Conservation (phyloP, 2,888 invertebrate species). For the Pristionchus entomophagus region DNA sequence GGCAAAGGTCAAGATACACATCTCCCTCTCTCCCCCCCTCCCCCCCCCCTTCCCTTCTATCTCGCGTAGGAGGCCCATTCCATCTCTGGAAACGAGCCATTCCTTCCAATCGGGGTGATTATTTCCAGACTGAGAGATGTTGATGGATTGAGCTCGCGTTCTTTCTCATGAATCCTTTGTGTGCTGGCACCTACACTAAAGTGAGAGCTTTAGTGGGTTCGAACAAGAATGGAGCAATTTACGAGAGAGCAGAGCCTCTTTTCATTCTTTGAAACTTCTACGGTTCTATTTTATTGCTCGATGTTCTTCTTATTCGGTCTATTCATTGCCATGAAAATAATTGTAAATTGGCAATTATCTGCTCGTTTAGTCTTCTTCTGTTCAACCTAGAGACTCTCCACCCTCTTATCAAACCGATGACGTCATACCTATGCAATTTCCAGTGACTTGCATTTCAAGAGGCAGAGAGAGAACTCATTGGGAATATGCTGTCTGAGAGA, state of each 20-base stretch:
- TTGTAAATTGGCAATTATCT: not conserved
- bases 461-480: conserved; percentile 34
- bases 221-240: conserved; percentile 14
- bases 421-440: conserved; percentile 36
- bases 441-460: conserved; percentile 14
- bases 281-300: too few species aligned
- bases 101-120: not conserved
- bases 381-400: not conserved
- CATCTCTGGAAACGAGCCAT: not conserved
- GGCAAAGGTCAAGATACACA: conserved; percentile 26
- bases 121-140: not conserved
- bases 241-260: not conserved
- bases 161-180: too few species aligned
- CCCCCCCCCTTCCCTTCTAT: not conserved
- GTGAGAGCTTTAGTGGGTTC: not conserved
- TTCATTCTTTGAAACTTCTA: too few species aligned
- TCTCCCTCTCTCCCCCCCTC: too few species aligned
- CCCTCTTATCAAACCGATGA: conserved; percentile 2
- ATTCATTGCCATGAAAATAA: too few species aligned
- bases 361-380: not conserved
- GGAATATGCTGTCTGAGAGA: conserved; percentile 15
- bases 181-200: not conserved
- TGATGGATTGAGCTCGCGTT: not conserved
- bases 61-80: not conserved
- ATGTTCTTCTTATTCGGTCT: too few species aligned